Evolutionary conservation across 2,888 invertebrate genomes (phyloP).

Genomic region (Amiota minor): DNA sequence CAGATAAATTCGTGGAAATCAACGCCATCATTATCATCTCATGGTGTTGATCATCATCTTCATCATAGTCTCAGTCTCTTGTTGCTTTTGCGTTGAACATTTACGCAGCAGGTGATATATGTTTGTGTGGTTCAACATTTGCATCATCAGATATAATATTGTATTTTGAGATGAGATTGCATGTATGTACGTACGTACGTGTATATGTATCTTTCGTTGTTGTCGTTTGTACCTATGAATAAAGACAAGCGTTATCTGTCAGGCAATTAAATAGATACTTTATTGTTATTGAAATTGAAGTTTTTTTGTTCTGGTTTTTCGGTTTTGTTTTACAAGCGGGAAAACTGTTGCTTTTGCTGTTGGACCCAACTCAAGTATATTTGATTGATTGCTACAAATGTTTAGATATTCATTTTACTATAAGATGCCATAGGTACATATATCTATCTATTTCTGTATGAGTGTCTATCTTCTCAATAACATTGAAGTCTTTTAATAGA

Average conservation of each 20-base stretch:
- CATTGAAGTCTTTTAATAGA: background rate
- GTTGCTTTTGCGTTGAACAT: slow-evolving; percentile 48
- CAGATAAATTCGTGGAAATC: background rate
- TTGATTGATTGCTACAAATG: slow-evolving; percentile 54
- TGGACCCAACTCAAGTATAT: slow-evolving; percentile 29
- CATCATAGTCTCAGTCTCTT: background rate
- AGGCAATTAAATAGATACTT: slow-evolving; percentile 68
- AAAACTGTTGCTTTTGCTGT: background rate
- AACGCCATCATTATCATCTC: slow-evolving; percentile 2
- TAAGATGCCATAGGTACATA: background rate
- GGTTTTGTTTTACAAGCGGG: slow-evolving; percentile 30
- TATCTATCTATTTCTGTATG: background rate
- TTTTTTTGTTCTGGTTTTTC: slow-evolving; percentile 36
- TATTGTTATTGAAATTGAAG: slow-evolving; percentile 64
- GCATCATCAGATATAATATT: background rate
- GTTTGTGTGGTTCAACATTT: slow-evolving; percentile 38
- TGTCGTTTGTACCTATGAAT: background rate
- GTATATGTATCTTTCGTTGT: background rate
- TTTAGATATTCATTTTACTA: background rate
- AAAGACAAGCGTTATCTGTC: slow-evolving; percentile 58
- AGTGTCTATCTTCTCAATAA: background rate
- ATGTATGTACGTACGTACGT: too few relatives aligned
- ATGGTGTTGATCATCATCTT: background rate
- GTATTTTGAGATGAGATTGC: slow-evolving; percentile 41
- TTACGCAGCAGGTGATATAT: slow-evolving; percentile 66